Evolutionary conservation across 2,888 invertebrate species (phyloP).

Genomic region (Pristionchus maxplancki): DNA sequence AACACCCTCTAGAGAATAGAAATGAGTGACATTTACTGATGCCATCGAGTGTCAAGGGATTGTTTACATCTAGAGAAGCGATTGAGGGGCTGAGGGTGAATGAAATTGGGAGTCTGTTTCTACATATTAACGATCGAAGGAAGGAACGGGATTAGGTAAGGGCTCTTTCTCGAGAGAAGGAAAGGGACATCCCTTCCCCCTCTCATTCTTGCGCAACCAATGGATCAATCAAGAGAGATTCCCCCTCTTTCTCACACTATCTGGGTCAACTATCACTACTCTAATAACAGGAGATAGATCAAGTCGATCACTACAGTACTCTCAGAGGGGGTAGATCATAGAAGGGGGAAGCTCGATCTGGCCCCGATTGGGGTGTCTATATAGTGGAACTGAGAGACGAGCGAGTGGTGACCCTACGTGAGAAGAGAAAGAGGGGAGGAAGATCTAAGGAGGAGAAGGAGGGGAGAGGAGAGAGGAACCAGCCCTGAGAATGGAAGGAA

Average conservation of each 20-base stretch:
- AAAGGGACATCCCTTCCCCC: background rate
- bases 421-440: conserved; percentile 24
- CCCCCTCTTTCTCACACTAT: background rate
- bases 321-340: background rate
- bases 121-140: background rate
- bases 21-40: background rate
- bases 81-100: background rate
- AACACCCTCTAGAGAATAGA: background rate
- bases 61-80: conserved; percentile 19
- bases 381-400: conserved; percentile 25
- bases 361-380: background rate
- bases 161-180: background rate
- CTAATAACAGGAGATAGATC: background rate
- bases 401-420: conserved; percentile 22
- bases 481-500: conserved; percentile 6
- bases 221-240: background rate
- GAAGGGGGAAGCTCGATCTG: background rate
- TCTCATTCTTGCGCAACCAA: background rate
- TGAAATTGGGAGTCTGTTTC: background rate
- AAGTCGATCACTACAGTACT: conserved; percentile 12
- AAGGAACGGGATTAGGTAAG: conserved; percentile 7
- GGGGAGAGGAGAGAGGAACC: conserved; percentile 21
- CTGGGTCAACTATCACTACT: conserved; percentile 28
- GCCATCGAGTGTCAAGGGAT: background rate
- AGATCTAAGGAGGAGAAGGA: conserved; percentile 17